Base-by-base conservation (phyloP, 2,113 vertebrate genomes). In the Condylura cristata region DNA sequence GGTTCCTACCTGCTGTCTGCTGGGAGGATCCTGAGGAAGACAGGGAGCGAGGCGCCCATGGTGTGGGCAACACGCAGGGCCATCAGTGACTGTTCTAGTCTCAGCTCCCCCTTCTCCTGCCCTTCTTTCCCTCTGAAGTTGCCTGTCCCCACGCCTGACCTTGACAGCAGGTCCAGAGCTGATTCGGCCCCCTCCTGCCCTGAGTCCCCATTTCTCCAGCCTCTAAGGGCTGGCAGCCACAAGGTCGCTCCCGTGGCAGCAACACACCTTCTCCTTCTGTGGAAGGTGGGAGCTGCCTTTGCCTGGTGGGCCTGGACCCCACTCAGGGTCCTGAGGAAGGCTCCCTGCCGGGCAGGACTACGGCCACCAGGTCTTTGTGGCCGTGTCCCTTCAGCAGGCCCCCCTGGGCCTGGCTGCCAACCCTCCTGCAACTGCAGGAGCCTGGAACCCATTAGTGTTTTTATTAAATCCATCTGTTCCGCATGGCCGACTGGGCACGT, bases 381-480 rank as follows among this genome's bases (percentile, higher is more conserved):
- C 37, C n/a, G 11, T 32, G 53, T 39, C 65, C 70, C 34, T 30
- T 79, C 75, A 76, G 51, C 66, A 18, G 37, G 65, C 30, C 48
- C n/a, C 0, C 2, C 2, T 6, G 30, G 86, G 46, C 56, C 79
- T 37, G 37, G 65, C 48, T 65, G 75, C 39, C 48, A 30, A 81
- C 85, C 39, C 65, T 65, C 84, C 87, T 37, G 39, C 51, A 58
- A 75, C 86, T n/a, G 1, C 17, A 28, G 7, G 0, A 24, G 79
- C 71, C 94, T 92, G 96, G 58, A 92, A n/a, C 63, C 51, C 86
- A 86, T 86, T 80, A 95, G 68, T 34, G 53, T 70, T 56, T 58
- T 84, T 81, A 83, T 95, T 87, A 89, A 95, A 89, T 41, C 96
- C 96, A 68, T 93, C 63, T 96, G 96, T 26, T 93, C 92, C 2